Conservation (phyloP, 2,888 invertebrate species). For the Neuroscelio doddi region DNA sequence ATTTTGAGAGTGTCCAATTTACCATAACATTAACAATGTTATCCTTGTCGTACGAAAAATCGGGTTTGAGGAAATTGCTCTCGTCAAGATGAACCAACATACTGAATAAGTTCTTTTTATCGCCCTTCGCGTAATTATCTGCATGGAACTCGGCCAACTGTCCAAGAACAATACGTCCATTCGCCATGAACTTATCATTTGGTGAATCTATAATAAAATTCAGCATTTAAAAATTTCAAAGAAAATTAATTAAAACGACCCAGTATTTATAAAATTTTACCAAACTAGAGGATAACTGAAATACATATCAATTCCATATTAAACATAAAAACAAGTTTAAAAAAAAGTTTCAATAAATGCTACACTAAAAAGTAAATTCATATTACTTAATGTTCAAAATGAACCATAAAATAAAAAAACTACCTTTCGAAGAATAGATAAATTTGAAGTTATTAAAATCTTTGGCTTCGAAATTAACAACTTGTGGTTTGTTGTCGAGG, state of each 20-base stretch:
- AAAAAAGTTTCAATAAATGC: neutral
- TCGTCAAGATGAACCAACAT: conserved; percentile 77
- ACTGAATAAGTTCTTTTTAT: conserved; percentile 76
- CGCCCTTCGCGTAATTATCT: conserved; percentile 74
- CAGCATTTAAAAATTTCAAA: no score
- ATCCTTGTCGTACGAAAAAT: conserved; percentile 76
- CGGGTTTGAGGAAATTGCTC: conserved; percentile 77
- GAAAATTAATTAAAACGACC: no score
- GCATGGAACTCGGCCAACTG: conserved; percentile 77
- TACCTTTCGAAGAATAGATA: conserved; percentile 74
- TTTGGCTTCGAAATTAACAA: conserved; percentile 73
- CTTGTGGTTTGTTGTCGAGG: conserved; percentile 74
- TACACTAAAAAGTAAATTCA: no score
- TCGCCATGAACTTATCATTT: conserved; percentile 74
- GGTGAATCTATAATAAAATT: no score
- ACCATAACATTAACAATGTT: conserved; percentile 76
- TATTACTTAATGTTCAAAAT: no score
- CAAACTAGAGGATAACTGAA: no score
- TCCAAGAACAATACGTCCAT: conserved; percentile 76
- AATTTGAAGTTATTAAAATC: conserved; percentile 77
- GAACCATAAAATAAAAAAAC: no score
- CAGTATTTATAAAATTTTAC: no score
- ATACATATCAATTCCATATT: no score
- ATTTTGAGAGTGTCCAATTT: conserved; percentile 55
- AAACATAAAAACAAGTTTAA: no score